Evolutionary conservation across 2,888 invertebrate species (phyloP).

Genomic region (Hanleya hanleyi): DNA sequence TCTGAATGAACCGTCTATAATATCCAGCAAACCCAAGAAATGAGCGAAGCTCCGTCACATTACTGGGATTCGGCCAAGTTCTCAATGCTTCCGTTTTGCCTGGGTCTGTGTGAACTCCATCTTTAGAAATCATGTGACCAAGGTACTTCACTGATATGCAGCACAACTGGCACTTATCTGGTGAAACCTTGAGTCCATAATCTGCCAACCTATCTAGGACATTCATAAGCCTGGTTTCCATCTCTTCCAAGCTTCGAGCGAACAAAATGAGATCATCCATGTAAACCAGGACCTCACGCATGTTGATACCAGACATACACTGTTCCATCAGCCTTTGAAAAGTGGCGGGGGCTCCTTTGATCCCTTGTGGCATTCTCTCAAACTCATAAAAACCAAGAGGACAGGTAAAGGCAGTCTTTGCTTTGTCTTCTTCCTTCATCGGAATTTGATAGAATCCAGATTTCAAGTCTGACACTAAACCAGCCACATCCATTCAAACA

Average conservation of each 20-base stretch:
- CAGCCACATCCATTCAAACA: slow-evolving; percentile 10
- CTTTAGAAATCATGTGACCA: slow-evolving; percentile 1
- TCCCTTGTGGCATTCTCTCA: slow-evolving; percentile 4
- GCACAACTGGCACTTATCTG: slow-evolving; percentile 8
- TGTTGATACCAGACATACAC: neutral
- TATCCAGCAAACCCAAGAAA: neutral
- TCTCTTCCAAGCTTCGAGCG: neutral
- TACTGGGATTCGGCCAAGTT: neutral
- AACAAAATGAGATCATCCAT: slow-evolving; percentile 18
- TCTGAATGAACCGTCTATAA: slow-evolving; percentile 3
- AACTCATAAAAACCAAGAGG: slow-evolving; percentile 11
- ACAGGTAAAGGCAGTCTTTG: slow-evolving; percentile 10
- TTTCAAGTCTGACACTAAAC: too few species aligned
- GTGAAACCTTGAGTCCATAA: slow-evolving; percentile 3
- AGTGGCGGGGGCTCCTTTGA: slow-evolving; percentile 11
- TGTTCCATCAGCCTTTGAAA: slow-evolving; percentile 14
- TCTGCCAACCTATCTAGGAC: slow-evolving; percentile 7
- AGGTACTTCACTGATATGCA: slow-evolving; percentile 8
- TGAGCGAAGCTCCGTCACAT: neutral
- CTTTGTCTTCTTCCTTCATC: slow-evolving; percentile 4
- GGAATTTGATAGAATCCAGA: too few species aligned
- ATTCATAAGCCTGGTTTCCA: neutral
- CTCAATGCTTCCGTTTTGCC: neutral
- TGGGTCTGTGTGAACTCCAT: neutral
- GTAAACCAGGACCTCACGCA: slow-evolving; percentile 10